Conservation (phyloP, 2,797 vertebrate genomes). For the Neoniphon sammara region DNA sequence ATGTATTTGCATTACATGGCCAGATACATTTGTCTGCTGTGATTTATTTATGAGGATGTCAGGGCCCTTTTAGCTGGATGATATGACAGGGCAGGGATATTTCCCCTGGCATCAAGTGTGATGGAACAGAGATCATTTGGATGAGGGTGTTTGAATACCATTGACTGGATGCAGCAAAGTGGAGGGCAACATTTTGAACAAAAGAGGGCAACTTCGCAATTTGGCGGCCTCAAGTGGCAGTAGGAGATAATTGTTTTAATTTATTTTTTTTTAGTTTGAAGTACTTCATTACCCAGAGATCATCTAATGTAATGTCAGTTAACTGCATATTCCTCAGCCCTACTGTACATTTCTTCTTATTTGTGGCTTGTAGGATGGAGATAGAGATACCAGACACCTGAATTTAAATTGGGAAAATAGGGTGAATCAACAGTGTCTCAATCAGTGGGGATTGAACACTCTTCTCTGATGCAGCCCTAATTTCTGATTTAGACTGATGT, state of each 20-base stretch:
- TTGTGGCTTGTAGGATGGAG: no score
- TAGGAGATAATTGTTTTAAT: no score
- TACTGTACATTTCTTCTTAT: no score
- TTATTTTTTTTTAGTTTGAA: no score
- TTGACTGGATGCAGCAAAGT: conserved; percentile 19
- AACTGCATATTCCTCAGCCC: no score
- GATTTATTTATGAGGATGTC: conserved; percentile 55
- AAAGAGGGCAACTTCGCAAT: no score
- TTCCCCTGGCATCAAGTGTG: conserved; percentile 23
- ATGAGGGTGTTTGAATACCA: neutral
- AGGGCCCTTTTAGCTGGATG: conserved; percentile 35
- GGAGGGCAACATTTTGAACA: neutral
- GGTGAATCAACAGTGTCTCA: neutral
- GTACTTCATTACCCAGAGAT: no score
- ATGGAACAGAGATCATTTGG: conserved; percentile 20
- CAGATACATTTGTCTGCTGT: conserved; percentile 44
- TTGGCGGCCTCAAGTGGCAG: no score
- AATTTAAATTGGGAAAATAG: neutral
- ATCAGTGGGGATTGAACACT: no score
- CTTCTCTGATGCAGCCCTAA: neutral
- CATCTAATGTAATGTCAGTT: no score
- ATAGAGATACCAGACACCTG: no score
- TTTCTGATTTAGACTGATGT: neutral
- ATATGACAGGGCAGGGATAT: conserved; percentile 15
- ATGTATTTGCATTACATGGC: conserved; percentile 45